These are phyloP conservation scores for Osmerus mordax DNA, from an alignment of 2,113 vertebrate species.

Conservation along the genomic window DNA sequence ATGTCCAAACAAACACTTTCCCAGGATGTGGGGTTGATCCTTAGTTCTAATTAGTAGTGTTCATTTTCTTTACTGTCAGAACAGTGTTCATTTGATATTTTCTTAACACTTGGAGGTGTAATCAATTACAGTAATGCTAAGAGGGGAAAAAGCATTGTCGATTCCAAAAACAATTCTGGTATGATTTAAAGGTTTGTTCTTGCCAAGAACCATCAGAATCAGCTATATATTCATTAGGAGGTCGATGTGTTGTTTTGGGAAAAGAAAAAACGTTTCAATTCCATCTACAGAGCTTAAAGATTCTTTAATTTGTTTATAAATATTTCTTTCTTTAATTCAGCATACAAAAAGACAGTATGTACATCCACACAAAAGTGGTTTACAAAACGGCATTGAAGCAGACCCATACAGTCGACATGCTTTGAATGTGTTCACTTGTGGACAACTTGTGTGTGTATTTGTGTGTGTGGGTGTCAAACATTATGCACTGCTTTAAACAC, in stretches of 20 bases:
- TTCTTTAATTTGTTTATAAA: constrained; percentile 89
- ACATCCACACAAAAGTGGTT: constrained; percentile 90
- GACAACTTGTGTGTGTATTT: constrained; percentile 54
- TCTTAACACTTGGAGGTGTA: constrained; percentile 45
- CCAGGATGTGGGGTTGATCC: constrained; percentile 44
- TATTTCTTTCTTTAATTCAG: constrained; percentile 89
- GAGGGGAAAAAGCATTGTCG: background rate
- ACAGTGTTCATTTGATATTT: constrained; percentile 53
- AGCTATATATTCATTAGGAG: background rate
- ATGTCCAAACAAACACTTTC: constrained; percentile 65
- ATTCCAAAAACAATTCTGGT: constrained; percentile 27
- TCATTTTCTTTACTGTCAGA: constrained; percentile 49
- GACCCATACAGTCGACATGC: constrained; percentile 61
- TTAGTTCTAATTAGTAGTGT: constrained; percentile 29
- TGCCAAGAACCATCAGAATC: constrained; percentile 12
- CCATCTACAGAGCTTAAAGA: constrained; percentile 55
- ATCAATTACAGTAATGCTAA: constrained; percentile 39
- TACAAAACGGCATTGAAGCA: constrained; percentile 65
- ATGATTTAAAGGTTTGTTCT: constrained; percentile 20
- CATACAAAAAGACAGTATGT: constrained; percentile 89
- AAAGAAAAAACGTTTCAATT: constrained; percentile 18
- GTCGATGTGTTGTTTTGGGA: constrained; percentile 5
- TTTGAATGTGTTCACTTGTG: constrained; percentile 60
- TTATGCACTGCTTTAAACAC: constrained; percentile 48
- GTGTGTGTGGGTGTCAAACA: constrained; percentile 36